phyloP scores from a whole-genome alignment of 2,113 vertebrate species.

The Arothron firmamentum region DNA sequence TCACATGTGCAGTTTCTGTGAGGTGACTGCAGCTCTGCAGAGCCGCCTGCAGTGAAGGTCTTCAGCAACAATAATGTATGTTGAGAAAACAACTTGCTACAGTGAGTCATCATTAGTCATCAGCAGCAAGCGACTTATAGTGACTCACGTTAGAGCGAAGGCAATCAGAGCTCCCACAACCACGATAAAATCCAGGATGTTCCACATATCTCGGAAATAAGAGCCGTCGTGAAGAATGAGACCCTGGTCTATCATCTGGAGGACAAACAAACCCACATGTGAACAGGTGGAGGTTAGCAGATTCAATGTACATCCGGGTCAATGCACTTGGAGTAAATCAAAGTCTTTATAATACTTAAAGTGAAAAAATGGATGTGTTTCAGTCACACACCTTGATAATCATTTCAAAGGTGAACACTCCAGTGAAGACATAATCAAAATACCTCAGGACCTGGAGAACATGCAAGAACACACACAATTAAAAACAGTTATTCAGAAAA shows the following conservation, averaged over 20 bases:
- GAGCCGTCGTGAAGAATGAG: slow-evolving; percentile 95
- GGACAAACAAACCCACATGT: slow-evolving; percentile 10
- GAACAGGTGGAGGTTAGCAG: neutral
- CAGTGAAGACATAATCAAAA: slow-evolving; percentile 98
- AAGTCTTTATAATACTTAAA: neutral
- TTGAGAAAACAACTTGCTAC: slow-evolving; percentile 36
- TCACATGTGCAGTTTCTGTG: neutral
- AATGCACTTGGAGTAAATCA: neutral
- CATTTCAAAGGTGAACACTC: slow-evolving; percentile 99
- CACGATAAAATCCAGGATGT: slow-evolving; percentile 97
- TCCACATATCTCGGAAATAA: slow-evolving; percentile 98
- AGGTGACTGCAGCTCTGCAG: neutral
- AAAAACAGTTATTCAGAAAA: neutral
- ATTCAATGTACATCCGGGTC: neutral
- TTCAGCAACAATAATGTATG: slow-evolving; percentile 33
- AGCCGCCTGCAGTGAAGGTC: slow-evolving; percentile 19
- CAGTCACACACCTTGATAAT: slow-evolving; percentile 87
- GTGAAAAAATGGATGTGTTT: neutral
- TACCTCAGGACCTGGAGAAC: slow-evolving; percentile 87
- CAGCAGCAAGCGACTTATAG: slow-evolving; percentile 26
- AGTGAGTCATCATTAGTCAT: slow-evolving; percentile 66
- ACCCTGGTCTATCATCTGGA: slow-evolving; percentile 97
- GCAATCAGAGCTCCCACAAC: slow-evolving; percentile 95
- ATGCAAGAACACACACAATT: slow-evolving; percentile 6
- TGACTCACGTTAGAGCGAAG: slow-evolving; percentile 96